Evolutionary conservation across 2,888 invertebrate species (phyloP).

Genomic region (Drosophila helvetica): DNA sequence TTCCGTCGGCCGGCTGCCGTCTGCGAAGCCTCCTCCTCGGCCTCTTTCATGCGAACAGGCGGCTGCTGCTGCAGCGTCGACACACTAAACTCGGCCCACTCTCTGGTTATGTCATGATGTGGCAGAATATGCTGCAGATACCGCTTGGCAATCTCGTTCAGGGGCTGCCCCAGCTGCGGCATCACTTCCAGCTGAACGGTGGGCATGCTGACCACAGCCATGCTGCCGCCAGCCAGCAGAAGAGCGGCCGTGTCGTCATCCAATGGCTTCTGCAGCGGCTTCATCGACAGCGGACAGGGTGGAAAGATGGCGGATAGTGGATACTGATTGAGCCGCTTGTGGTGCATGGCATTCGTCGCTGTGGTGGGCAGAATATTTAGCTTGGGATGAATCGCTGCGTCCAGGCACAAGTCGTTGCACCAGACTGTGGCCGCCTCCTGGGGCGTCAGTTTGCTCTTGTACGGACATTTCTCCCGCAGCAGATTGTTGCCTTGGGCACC

Average conservation of each 20-base stretch:
- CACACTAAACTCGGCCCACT: slow-evolving; percentile 84
- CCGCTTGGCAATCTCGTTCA: slow-evolving; percentile 81
- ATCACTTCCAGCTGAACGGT: slow-evolving; percentile 81
- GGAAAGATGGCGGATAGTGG: slow-evolving; percentile 71
- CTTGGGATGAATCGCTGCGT: slow-evolving; percentile 60
- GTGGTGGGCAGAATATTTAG: slow-evolving; percentile 67
- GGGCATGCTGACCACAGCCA: slow-evolving; percentile 83
- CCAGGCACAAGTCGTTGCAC: slow-evolving; percentile 62
- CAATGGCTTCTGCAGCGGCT: slow-evolving; percentile 73
- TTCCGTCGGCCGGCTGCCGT: slow-evolving; percentile 60
- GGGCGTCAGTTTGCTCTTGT: slow-evolving; percentile 55
- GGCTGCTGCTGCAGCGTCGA: slow-evolving; percentile 75
- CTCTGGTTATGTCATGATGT: slow-evolving; percentile 81
- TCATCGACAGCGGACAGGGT: slow-evolving; percentile 82
- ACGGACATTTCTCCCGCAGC: slow-evolving; percentile 68
- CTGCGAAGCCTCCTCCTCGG: slow-evolving; percentile 57
- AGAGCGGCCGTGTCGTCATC: slow-evolving; percentile 79
- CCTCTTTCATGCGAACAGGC: slow-evolving; percentile 52
- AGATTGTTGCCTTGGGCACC: slow-evolving; percentile 81
- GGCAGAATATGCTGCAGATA: slow-evolving; percentile 83
- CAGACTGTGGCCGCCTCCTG: slow-evolving; percentile 11
- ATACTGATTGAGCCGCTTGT: slow-evolving; percentile 67
- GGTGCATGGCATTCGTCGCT: slow-evolving; percentile 47
- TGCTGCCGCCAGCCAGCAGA: slow-evolving; percentile 76
- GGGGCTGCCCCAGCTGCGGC: slow-evolving; percentile 79